Base-by-base conservation (phyloP, 2,797 vertebrate species). In the Cynopterus sphinx region DNA sequence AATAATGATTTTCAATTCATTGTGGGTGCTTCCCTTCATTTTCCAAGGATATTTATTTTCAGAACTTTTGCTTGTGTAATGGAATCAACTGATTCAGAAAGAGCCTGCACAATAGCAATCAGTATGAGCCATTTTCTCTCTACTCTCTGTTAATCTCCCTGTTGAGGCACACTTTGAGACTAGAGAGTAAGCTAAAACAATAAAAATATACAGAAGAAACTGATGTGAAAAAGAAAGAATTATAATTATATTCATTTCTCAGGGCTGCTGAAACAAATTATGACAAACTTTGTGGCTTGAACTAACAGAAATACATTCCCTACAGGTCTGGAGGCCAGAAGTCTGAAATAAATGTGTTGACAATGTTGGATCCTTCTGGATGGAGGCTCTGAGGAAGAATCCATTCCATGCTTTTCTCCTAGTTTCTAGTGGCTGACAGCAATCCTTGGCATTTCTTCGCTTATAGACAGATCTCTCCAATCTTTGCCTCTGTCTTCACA, bases 1-100 rank as follows among this genome's bases (percentile, higher is more conserved):
- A 90, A 36, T 22, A 65, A 88, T 39, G 31, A 5, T 55, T 82
- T 87, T 9, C 28, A 94, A 46, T 67, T 89, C 79, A 85, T 5
- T 65, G 59, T 75, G 24, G 39, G 70, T 75, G 10, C 43, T 93
- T 94, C 53, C 67, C 41, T 68, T 94, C 74, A 43, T 94, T 96
- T 96, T 63, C 73, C 16, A 63, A 88, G 41, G 17, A 96, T 95
- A 92, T 70, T 61, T 31, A 95, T 87, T 93, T 94, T 92, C 90
- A 94, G 73, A 90, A 94, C 19, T 83, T 19, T 79, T 49, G 9
- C 22, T 95, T 86, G 22, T 91, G 19, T 71, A 65, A 93, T 55
- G 26, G 49, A 90, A 88, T 95, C 84, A 86, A 90, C 2, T 51
- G 83, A 83, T 67, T 67, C 57, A 92, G 74, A 94, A 90, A 88